Percentiles rank a stretch among this genome's conserved stretches.
Evolutionary conservation across 2,888 invertebrate genomes (phyloP).

Genomic region (Platycheirus rosarum): DNA sequence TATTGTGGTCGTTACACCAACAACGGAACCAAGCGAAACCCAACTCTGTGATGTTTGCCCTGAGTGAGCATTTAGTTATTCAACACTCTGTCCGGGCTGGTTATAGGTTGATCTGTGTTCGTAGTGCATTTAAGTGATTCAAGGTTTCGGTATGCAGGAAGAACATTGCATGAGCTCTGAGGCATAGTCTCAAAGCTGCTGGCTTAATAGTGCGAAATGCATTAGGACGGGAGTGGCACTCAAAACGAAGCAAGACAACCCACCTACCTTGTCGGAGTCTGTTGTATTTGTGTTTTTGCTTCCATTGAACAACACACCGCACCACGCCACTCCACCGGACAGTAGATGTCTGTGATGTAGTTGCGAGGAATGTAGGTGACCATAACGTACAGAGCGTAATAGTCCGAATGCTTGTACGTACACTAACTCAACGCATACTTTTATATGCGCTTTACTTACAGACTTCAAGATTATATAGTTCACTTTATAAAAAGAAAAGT

Average conservation of each 20-base stretch:
- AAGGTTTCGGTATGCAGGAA: slow-evolving; percentile 83
- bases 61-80: slow-evolving; percentile 56
- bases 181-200: slow-evolving; percentile 22
- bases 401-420: slow-evolving; percentile 10
- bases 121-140: slow-evolving; percentile 79
- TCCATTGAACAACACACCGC: background rate
- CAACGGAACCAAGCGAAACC: slow-evolving; percentile 30
- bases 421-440: slow-evolving; percentile 27
- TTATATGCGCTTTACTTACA: background rate
- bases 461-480: background rate
- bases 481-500: slow-evolving; percentile 37
- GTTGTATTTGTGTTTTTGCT: slow-evolving; percentile 13
- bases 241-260: slow-evolving; percentile 74
- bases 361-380: slow-evolving; percentile 66
- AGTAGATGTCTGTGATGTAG: slow-evolving; percentile 27
- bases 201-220: slow-evolving; percentile 58
- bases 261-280: slow-evolving; percentile 81
- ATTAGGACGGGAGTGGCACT: slow-evolving; percentile 59
- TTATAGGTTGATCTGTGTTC: slow-evolving; percentile 18
- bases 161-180: slow-evolving; percentile 77
- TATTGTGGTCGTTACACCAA: slow-evolving; percentile 43
- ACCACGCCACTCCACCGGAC: background rate
- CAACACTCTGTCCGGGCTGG: slow-evolving; percentile 18
- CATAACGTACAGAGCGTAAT: slow-evolving; percentile 23
- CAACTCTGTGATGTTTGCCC: slow-evolving; percentile 35